Evolutionary conservation across 2,888 invertebrate genomes (phyloP).

Genomic region (Ormyrus pomaceus): DNA sequence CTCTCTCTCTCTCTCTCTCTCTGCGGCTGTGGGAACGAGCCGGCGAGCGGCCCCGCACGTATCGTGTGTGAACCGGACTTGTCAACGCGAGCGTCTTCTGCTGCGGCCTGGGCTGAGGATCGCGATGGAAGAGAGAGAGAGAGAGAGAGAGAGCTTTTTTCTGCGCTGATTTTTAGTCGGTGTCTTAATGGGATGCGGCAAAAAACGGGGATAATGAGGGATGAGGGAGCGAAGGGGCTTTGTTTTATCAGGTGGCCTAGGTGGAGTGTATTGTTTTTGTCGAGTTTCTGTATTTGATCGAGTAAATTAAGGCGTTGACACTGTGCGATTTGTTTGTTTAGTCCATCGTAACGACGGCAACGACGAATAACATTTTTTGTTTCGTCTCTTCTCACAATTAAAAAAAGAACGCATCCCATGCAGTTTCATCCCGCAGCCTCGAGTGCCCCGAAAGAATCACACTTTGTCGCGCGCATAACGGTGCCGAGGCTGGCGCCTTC

Average conservation of each 20-base stretch:
- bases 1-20: background rate
- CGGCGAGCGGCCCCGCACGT: conserved; percentile 6
- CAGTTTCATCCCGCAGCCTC: background rate
- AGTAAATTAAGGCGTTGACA: background rate
- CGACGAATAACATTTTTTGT: background rate
- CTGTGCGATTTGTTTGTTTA: background rate
- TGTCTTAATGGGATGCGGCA: too few species aligned
- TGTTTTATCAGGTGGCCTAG: too few species aligned
- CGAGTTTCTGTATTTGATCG: background rate
- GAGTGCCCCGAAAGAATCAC: background rate
- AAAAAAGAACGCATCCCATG: too few species aligned
- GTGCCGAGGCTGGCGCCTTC: background rate
- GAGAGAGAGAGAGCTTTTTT: too few species aligned
- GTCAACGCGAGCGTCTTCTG: conserved; percentile 40
- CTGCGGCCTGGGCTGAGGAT: background rate
- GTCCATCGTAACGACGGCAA: background rate
- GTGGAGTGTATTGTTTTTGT: background rate
- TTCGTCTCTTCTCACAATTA: background rate
- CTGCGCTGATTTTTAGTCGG: too few species aligned
- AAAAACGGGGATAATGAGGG: too few species aligned
- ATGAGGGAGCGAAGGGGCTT: too few species aligned
- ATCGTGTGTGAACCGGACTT: conserved; percentile 54
- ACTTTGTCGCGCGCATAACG: conserved; percentile 32
- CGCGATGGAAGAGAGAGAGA: too few species aligned
- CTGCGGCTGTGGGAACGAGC: conserved; percentile 49